A percentile compares a stretch with the other conserved stretches of the same genome.
phyloP scores from a whole-genome alignment of 2,888 invertebrate species.

The Maniola hyperantus region DNA sequence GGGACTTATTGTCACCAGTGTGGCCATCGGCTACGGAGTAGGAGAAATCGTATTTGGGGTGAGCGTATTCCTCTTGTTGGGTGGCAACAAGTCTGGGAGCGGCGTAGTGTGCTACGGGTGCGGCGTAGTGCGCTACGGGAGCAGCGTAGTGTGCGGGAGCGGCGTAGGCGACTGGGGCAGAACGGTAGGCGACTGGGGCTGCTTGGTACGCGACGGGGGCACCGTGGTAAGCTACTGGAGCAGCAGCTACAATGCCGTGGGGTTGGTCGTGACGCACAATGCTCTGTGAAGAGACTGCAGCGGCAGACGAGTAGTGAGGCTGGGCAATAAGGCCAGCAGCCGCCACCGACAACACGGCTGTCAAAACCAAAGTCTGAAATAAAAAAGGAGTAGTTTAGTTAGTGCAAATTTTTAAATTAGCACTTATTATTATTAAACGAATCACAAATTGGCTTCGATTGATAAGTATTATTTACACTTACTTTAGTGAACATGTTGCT shows the following conservation, averaged over 20 bases:
- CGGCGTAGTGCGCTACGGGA: constrained; percentile 48
- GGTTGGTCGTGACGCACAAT: constrained; percentile 66
- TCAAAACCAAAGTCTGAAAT: constrained; percentile 57
- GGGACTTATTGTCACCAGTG: constrained; percentile 80
- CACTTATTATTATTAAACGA: background rate
- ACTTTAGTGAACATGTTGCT: constrained; percentile 70
- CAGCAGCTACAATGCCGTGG: constrained; percentile 46
- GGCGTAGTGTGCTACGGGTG: constrained; percentile 51
- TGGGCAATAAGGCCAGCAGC: constrained; percentile 60
- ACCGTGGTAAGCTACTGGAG: constrained; percentile 44
- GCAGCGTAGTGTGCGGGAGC: constrained; percentile 50
- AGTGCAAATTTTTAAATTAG: background rate
- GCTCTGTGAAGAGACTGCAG: constrained; percentile 64
- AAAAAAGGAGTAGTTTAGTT: background rate
- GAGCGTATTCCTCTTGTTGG: constrained; percentile 57
- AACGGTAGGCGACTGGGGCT: constrained; percentile 46
- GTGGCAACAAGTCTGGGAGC: constrained; percentile 54
- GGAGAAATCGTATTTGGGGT: constrained; percentile 81
- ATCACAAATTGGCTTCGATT: background rate
- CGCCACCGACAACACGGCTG: constrained; percentile 58
- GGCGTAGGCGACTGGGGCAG: constrained; percentile 48
- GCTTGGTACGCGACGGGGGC: constrained; percentile 49
- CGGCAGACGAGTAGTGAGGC: constrained; percentile 61
- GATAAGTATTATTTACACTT: constrained; percentile 42
- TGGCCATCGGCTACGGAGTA: constrained; percentile 82